Base-by-base conservation (phyloP, 2,888 invertebrate genomes). In the Agrochola lota region DNA sequence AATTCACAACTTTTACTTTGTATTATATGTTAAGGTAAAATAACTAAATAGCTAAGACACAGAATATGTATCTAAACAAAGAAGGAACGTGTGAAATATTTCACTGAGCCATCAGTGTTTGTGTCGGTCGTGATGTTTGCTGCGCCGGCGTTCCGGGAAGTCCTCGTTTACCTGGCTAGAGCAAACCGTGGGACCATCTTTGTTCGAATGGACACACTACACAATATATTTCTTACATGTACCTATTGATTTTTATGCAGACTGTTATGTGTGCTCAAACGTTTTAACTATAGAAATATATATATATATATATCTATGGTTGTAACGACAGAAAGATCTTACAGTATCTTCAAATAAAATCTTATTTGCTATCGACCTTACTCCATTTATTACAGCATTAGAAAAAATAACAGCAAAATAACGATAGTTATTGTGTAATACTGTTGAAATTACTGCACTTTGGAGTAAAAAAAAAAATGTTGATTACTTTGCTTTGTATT, bases 71-170 rank as follows among this genome's bases (percentile, higher is more conserved):
- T 62, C 30, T 40, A 73, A 71, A 84, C 57, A 66, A 35, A 72
- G 67, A 40, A n/a, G 49, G 49, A 77, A 84, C 79, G 89, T 88
- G 88, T 89, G 89, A 88, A 88, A 89, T 84, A 84, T 81, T 83
- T 81, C 80, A 81, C 80, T 30, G 35, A 73, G 74, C 49, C 74
- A 80, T 81, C 80, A 75, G 71, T 79, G 70, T 73, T 68, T 81
- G 72, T 77, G 74, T 62, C 77, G 69, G 71, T 78, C 83, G 82
- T 82, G 78, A 63, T 85, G 83, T 87, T 87, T 84, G 89, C 79
- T 74, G 81, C 74, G 72, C 62, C 68, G 75, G 79, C 83, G 69
- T 91, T 91, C 91, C 83, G 73, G 83, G 91, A 91, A 91, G 69
- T 71, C 11, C 71, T 81, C 89, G 82, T 78, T 84, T 89, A 89